These are phyloP conservation scores for Chrysocyon brachyurus DNA, from an alignment of 2,797 vertebrate genomes.

Conservation along the genomic window DNA sequence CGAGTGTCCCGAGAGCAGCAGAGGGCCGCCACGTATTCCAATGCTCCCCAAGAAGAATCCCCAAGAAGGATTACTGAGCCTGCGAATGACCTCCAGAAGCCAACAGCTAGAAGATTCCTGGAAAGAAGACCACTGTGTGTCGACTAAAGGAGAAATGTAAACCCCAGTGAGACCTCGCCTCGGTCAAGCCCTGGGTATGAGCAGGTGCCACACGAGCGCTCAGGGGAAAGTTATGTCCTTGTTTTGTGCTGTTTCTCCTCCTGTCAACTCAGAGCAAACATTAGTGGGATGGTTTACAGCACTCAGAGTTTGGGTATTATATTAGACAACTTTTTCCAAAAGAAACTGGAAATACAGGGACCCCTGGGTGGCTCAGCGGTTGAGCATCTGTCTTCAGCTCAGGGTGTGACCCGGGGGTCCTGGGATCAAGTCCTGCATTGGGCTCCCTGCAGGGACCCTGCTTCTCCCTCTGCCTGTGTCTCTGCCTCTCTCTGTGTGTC, in stretches of 20 bases:
- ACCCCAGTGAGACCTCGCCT: accelerated
- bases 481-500: too few relatives aligned
- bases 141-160: accelerated
- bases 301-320: not conserved
- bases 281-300: not conserved
- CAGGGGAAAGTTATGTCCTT: accelerated
- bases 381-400: too few relatives aligned
- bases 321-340: accelerated
- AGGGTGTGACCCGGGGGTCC: too few relatives aligned
- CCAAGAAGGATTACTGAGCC: too few relatives aligned
- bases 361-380: too few relatives aligned
- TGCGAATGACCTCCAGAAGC: not conserved
- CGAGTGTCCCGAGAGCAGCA: not conserved
- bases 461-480: too few relatives aligned
- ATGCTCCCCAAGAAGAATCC: too few relatives aligned
- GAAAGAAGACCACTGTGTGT: not conserved
- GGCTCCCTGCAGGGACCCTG: too few relatives aligned
- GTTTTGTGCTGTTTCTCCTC: too few relatives aligned
- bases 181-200: not conserved
- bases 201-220: not conserved
- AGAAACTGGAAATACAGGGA: too few relatives aligned
- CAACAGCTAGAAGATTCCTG: not conserved
- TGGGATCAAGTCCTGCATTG: too few relatives aligned
- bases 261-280: not conserved
- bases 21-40: accelerated